These are phyloP conservation scores for Umimayanthus chanpuru DNA, from an alignment of 92 coral and sea anemone species.

Conservation along the genomic window DNA sequence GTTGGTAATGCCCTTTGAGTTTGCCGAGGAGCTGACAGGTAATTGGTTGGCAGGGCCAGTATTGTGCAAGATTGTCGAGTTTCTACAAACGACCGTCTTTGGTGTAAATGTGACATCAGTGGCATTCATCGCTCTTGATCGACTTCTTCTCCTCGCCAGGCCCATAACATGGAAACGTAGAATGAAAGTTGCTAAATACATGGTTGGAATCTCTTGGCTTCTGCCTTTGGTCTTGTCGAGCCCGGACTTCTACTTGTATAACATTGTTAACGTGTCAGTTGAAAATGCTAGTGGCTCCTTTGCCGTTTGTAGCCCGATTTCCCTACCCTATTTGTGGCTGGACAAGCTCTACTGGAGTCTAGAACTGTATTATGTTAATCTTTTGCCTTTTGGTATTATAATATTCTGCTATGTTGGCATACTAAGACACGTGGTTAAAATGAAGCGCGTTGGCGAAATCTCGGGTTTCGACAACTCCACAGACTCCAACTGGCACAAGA, in stretches of 20 bases:
- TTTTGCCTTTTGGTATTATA: constrained; percentile 67
- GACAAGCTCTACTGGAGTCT: constrained; percentile 65
- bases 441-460: constrained; percentile 55
- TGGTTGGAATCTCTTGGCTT: constrained; percentile 58
- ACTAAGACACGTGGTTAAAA: constrained; percentile 39
- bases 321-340: constrained; percentile 61
- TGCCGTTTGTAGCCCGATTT: constrained; percentile 50
- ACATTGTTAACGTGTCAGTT: constrained; percentile 22
- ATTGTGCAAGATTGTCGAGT: constrained; percentile 18
- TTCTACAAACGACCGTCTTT: constrained; percentile 23
- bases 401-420: constrained; percentile 71
- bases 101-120: constrained; percentile 31
- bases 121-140: constrained; percentile 27
- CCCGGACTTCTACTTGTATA: constrained; percentile 58
- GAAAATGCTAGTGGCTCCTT: background rate
- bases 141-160: constrained; percentile 29
- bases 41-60: constrained; percentile 2
- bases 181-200: constrained; percentile 16
- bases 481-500: constrained; percentile 27
- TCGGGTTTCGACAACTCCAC: constrained; percentile 12
- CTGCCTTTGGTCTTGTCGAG: constrained; percentile 47
- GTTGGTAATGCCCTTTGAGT: constrained; percentile 30
- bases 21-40: constrained; percentile 12
- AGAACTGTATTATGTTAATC: constrained; percentile 51
- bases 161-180: constrained; percentile 29